Conservation (phyloP, 35 echinoderm and acorn worm genomes). For the Lytechinus variegatus region DNA sequence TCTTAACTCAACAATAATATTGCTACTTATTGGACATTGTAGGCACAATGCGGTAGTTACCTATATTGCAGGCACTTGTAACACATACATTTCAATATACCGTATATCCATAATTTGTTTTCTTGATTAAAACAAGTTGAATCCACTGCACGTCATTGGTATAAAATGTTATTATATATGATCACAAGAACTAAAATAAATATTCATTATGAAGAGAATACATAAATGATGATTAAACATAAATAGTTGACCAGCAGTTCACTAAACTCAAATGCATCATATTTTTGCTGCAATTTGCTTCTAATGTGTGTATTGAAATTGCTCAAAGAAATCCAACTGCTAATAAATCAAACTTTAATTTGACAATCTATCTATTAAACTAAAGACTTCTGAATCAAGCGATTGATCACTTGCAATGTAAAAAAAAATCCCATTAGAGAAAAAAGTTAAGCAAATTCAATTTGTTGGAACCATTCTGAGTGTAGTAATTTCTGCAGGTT, state of each 20-base stretch:
- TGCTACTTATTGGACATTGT: neutral
- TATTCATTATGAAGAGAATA: neutral
- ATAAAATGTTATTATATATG: neutral
- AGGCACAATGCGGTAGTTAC: neutral
- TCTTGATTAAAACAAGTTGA: neutral
- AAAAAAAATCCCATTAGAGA: no score
- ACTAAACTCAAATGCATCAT: neutral
- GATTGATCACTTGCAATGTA: no score
- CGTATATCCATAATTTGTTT: neutral
- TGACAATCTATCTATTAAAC: neutral
- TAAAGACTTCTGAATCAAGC: no score
- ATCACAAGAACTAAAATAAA: neutral
- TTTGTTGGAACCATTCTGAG: neutral
- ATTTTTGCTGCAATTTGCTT: neutral
- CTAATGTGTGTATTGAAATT: neutral
- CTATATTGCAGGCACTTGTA: neutral
- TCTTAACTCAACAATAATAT: neutral
- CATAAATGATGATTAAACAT: neutral
- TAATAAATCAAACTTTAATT: neutral
- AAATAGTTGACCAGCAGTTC: neutral
- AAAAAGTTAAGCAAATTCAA: neutral
- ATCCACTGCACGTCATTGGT: neutral
- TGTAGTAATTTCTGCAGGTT: neutral
- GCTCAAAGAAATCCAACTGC: neutral
- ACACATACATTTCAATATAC: neutral